Evolutionary conservation across 1,140 invertebrate genomes (phyloP), one percentile per base, ranked within the genome.

Genomic region (Zaprionus gabonicus): DNA sequence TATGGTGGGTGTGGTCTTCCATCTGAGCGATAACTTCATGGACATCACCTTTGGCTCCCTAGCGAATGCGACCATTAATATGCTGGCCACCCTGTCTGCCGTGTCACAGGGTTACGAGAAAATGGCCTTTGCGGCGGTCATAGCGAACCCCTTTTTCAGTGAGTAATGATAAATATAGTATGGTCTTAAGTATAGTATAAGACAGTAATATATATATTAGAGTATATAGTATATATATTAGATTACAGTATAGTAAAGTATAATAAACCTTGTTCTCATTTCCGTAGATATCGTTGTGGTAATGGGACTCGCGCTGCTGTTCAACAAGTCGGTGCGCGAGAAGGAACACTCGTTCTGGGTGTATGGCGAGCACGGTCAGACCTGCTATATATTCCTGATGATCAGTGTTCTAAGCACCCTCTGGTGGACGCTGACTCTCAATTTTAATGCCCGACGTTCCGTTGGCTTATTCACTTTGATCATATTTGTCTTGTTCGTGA

Each of bases 91-190:
- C 7, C 13, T 44, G 0, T 28, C 60, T 9, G 56, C 84, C n/a
- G 56, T 79, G 12, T n/a, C 62, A n/a, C 73, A 90, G 15, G 85
- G 85, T 4, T 82, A 76, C n/a, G 85, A 78, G 25, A 75, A 69
- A 49, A 85, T 90, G 85, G 85, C 79, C 0, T 90, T 75, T 27
- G 86, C 81, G 0, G 79, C 67, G 4, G 44, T 75, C 12, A 57
- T 81, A 15, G 85, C 85, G 1, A 55, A 73, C 4, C 53, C 78
- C 0, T 56, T 90, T n/a, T 82, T 75, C 13, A 72, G 85, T 88
- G 69, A 71, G 71, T 79, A 31, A n/a, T 3, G 31, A 9, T 10
- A 3, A 10, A 27, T 23, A 3, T 6, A 57, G 5, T 20, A 6
- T 23, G 17, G 13, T 38, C 2, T 13, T 23, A 23, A 23, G 23